A percentile compares a stretch with the other conserved stretches of the same genome.
Conservation (phyloP, 2,888 invertebrate genomes). For the Tachystola acroxantha region DNA sequence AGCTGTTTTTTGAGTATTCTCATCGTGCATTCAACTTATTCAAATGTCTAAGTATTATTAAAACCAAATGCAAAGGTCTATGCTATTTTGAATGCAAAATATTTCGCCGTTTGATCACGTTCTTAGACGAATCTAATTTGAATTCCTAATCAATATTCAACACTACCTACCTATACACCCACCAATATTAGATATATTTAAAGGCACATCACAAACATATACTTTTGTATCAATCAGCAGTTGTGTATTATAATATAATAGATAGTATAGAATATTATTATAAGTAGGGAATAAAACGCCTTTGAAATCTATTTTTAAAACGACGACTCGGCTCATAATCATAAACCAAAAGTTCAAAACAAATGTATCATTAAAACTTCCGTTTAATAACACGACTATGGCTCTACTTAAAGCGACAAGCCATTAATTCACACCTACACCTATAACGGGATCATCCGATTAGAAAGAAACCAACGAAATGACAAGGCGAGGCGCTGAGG, state of each 20-base stretch:
- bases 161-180: too few species aligned
- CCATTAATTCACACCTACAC: slow-evolving; percentile 13
- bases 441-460: slow-evolving; percentile 8
- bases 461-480: slow-evolving; percentile 2
- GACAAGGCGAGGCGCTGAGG: too few species aligned
- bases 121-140: neutral
- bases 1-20: slow-evolving; percentile 22
- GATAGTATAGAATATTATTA: too few species aligned
- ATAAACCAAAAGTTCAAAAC: neutral
- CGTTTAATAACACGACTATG: neutral
- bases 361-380: neutral
- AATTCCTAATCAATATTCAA: neutral
- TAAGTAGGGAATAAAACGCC: too few species aligned
- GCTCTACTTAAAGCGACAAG: slow-evolving; percentile 6
- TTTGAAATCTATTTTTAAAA: too few species aligned
- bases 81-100: neutral
- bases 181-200: too few species aligned
- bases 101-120: slow-evolving; percentile 18
- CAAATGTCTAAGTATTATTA: slow-evolving; percentile 1
- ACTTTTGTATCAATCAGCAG: too few species aligned
- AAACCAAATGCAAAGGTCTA: neutral
- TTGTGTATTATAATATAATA: too few species aligned
- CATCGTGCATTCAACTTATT: slow-evolving; percentile 32
- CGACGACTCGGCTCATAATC: too few species aligned
- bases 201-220: too few species aligned